Percentiles rank a stretch among this genome's conserved stretches.
Conservation (phyloP, 2,113 vertebrate genomes). For the Upupa epops region DNA sequence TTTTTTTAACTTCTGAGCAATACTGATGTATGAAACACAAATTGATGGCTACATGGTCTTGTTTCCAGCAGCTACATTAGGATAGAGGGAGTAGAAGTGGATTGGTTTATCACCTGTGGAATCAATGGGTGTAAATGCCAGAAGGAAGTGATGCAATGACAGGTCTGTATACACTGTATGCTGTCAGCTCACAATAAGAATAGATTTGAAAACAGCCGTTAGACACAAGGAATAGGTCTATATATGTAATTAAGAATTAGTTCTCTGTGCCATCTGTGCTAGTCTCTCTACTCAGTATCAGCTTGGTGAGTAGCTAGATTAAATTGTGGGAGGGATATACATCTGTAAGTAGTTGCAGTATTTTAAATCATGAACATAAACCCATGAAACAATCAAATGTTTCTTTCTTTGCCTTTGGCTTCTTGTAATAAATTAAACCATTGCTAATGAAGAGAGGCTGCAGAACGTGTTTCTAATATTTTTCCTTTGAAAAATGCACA, state of each 20-base stretch:
- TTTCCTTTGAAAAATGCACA: background rate
- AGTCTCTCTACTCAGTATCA: background rate
- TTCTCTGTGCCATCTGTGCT: background rate
- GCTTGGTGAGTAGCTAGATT: background rate
- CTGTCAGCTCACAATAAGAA: background rate
- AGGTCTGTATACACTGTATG: background rate
- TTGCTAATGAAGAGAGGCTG: background rate
- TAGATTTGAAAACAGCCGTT: background rate
- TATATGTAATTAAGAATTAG: background rate
- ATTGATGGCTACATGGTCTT: background rate
- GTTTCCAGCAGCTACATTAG: background rate
- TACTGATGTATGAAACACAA: background rate
- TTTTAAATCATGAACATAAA: background rate
- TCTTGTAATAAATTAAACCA: background rate
- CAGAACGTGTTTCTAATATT: background rate
- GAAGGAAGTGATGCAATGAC: background rate
- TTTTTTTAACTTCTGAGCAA: background rate
- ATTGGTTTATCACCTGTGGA: background rate
- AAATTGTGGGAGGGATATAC: accelerated
- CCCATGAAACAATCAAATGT: background rate
- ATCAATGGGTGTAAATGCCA: background rate
- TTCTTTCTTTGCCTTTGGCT: background rate
- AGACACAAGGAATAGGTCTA: background rate
- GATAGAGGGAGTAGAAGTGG: background rate
- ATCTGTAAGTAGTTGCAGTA: background rate